Evolutionary conservation across 2,888 invertebrate genomes (phyloP), one percentile per base, ranked within the genome.

Genomic region (Mylabris sibirica): DNA sequence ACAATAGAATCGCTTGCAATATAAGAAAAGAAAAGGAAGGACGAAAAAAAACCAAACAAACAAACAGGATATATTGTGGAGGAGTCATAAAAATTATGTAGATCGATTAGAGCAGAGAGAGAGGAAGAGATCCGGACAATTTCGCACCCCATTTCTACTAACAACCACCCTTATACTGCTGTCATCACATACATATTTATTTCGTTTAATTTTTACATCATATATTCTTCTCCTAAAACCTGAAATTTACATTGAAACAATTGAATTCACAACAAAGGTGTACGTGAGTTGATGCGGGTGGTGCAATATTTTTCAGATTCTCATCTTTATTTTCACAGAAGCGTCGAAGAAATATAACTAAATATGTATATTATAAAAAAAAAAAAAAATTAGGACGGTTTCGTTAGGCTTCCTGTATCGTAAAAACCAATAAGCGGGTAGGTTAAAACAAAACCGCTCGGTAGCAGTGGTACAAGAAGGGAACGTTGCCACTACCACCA

Each of bases 1-100:
- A 84, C 84, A 84, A 83, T 82, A 80, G 80, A 78, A 82, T 80
- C 78, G 80, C 78, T 78, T 72, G 80, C 77, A 82, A 82, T 82
- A 81, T 30, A 30, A 82, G 80, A 80, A 79, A 79, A 78, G 44
- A 65, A 68, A 70, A 70, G 65, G 65, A 53, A 22, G 20, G 11
- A 17, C 9, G 22, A 22, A 22, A 53, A 22, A 22, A 53, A 22
- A 22, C 11, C 17, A 53, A 17, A 53, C 17, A 53, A 49, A 53
- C 53, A 53, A 53, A 53, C 53, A 53, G 53, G 53, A 53, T 17
- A 53, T 22, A 9, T 22, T 22, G 9, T 12, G 53, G 22, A 53
- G 53, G 22, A 22, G 53, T 53, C 53, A 53, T 53, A 53, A 53
- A 53, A 53, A 53, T 53, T 53, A 53, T 53, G 22, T 53, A 53